Evolutionary conservation across 1,140 invertebrate species (phyloP).

Genomic region (Drosophila carrolli): DNA sequence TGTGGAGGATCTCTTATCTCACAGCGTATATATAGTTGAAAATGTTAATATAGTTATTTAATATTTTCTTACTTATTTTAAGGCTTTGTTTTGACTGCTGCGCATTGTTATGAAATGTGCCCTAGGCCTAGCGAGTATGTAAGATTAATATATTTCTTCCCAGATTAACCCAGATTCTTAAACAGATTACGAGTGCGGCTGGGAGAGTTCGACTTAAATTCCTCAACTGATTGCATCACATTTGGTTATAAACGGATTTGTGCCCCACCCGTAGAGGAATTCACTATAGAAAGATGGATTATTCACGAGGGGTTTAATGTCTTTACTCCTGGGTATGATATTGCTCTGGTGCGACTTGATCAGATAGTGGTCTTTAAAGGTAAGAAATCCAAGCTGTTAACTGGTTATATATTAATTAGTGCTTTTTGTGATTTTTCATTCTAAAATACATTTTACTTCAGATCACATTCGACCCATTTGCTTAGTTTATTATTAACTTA

Average conservation of each 20-base stretch:
- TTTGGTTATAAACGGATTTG: not conserved
- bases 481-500: no score
- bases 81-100: slow-evolving; percentile 11
- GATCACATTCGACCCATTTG: slow-evolving; percentile 6
- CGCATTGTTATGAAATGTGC: not conserved
- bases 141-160: no score
- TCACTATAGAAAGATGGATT: not conserved
- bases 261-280: slow-evolving; percentile 6
- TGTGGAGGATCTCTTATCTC: slow-evolving; percentile 8
- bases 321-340: not conserved
- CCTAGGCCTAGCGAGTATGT: not conserved
- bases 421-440: no score
- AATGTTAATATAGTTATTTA: not conserved
- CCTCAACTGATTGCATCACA: not conserved
- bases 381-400: not conserved
- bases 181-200: not conserved
- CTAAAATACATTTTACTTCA: not conserved
- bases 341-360: not conserved
- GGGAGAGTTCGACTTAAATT: not conserved
- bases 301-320: not conserved
- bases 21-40: not conserved
- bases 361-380: not conserved
- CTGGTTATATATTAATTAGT: no score
- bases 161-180: not conserved
- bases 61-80: not conserved